Conservation (phyloP, 2,797 vertebrate genomes). For the Sciurus vulgaris region DNA sequence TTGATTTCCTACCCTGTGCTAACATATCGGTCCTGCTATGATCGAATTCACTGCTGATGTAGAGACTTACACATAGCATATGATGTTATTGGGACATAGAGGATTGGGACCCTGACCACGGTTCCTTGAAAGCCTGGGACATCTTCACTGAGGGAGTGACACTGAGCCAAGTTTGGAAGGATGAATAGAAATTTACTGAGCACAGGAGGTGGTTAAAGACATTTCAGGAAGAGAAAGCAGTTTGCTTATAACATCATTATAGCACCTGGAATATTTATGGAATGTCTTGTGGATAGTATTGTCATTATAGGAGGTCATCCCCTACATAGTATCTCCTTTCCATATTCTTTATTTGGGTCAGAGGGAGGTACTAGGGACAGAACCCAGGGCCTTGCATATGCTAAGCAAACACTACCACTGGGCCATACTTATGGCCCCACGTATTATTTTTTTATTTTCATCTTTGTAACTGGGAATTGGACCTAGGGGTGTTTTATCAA, state of each 20-base stretch:
- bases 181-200: neutral
- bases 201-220: neutral
- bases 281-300: neutral
- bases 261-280: neutral
- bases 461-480: too few relatives aligned
- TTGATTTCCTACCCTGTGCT: neutral
- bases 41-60: neutral
- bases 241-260: neutral
- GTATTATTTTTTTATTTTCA: neutral
- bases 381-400: neutral
- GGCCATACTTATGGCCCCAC: neutral
- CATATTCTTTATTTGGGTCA: neutral
- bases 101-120: neutral
- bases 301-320: neutral
- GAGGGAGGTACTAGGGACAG: neutral
- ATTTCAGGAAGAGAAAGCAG: neutral
- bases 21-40: neutral
- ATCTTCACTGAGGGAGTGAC: neutral
- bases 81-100: neutral
- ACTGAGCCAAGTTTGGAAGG: neutral
- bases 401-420: neutral
- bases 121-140: neutral
- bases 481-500: too few relatives aligned
- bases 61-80: neutral
- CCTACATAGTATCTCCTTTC: neutral